Evolutionary conservation across 2,113 vertebrate genomes (phyloP).

Genomic region (Polypterus senegalus): DNA sequence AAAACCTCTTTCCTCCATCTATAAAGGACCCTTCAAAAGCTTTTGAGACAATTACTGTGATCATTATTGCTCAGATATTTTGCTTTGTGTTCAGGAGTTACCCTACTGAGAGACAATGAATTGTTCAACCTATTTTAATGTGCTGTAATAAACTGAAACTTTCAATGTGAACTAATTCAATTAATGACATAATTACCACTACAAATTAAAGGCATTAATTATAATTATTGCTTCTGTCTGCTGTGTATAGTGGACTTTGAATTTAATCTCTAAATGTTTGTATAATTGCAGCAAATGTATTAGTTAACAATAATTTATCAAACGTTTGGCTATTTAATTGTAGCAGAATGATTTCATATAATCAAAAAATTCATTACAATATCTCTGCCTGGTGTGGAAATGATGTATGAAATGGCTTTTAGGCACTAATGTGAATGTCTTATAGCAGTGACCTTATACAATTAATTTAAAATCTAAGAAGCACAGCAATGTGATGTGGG

Average conservation of each 20-base stretch:
- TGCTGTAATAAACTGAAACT: conserved; percentile 16
- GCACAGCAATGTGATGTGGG: not conserved
- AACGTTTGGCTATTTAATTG: not conserved
- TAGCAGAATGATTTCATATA: not conserved
- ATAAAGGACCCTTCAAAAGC: no score
- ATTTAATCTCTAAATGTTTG: conserved; percentile 29
- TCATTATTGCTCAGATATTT: not conserved
- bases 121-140: conserved; percentile 9
- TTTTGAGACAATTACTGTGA: not conserved
- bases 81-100: not conserved
- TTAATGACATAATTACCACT: conserved; percentile 32
- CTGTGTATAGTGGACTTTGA: conserved; percentile 24
- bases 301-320: conserved; percentile 4
- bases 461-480: conserved; percentile 2
- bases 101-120: not conserved
- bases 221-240: conserved; percentile 22
- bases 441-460: conserved; percentile 1
- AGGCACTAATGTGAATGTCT: conserved; percentile 1
- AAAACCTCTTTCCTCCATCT: no score
- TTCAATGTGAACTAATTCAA: conserved; percentile 39
- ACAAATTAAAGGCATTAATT: conserved; percentile 31
- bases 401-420: not conserved
- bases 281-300: conserved; percentile 20
- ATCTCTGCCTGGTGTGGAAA: not conserved
- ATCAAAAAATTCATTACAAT: conserved; percentile 3